These are phyloP conservation scores for Sapajus apella DNA, from an alignment of 2,113 vertebrate species.

Conservation along the genomic window DNA sequence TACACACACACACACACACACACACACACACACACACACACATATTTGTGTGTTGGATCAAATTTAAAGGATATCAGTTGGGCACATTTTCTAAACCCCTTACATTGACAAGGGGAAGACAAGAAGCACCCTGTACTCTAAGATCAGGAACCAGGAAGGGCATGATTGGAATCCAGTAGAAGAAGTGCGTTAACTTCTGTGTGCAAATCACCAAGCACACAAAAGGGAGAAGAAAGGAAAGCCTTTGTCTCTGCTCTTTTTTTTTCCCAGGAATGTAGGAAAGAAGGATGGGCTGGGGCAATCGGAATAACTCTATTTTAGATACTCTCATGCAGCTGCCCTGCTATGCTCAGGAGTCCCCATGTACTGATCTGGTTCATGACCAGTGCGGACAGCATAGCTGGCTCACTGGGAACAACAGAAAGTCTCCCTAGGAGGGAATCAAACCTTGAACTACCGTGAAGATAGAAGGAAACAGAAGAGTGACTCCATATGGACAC, in stretches of 20 bases:
- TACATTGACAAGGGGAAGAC: not conserved
- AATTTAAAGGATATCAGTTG: not conserved
- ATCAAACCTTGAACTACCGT: not conserved
- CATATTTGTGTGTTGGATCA: not conserved
- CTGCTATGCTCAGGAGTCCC: not conserved
- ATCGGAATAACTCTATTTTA: not conserved
- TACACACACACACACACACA: too few species aligned
- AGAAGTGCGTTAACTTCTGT: not conserved
- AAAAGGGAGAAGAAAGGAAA: not conserved
- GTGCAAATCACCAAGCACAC: fast-evolving
- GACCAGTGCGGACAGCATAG: not conserved
- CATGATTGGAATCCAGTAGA: not conserved
- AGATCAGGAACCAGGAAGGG: not conserved
- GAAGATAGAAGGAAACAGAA: not conserved
- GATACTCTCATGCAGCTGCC: not conserved
- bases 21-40: too few species aligned
- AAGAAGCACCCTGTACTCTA: not conserved
- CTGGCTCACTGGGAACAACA: not conserved
- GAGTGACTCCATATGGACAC: not conserved
- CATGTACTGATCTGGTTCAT: not conserved
- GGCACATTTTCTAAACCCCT: not conserved
- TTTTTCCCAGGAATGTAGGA: not conserved
- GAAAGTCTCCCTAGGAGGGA: not conserved
- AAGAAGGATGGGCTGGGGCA: not conserved
- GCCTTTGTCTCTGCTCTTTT: not conserved